These are phyloP conservation scores for Netelia melanura DNA, from an alignment of 2,888 invertebrate genomes.

Conservation along the genomic window DNA sequence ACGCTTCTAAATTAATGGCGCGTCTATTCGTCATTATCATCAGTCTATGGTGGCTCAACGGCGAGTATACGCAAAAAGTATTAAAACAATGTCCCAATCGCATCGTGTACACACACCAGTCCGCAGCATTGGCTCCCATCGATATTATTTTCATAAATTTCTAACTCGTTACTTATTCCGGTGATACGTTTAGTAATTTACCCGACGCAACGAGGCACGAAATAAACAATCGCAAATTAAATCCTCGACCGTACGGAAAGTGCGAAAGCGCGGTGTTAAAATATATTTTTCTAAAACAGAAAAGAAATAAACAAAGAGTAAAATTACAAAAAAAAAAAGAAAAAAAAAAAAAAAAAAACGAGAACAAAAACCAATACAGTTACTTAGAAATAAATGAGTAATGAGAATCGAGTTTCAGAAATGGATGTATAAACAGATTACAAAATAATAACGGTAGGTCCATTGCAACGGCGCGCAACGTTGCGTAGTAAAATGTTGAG, in stretches of 20 bases:
- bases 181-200: conserved; percentile 37
- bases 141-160: background rate
- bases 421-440: conserved; percentile 56
- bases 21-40: conserved; percentile 71
- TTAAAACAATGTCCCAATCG: background rate
- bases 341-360: conserved; percentile 68
- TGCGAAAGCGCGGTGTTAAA: conserved; percentile 75
- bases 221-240: conserved; percentile 51
- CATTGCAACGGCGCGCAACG: conserved; percentile 24
- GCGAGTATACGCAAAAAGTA: conserved; percentile 5
- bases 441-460: conserved; percentile 51
- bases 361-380: conserved; percentile 70
- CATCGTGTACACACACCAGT: background rate
- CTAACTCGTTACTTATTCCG: conserved; percentile 1
- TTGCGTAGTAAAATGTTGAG: conserved; percentile 35
- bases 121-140: background rate
- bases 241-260: background rate
- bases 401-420: conserved; percentile 30
- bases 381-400: conserved; percentile 52
- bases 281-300: conserved; percentile 78
- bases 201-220: conserved; percentile 37
- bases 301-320: conserved; percentile 62
- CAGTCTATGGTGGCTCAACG: conserved; percentile 80
- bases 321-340: conserved; percentile 76
- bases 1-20: conserved; percentile 53